These are phyloP conservation scores for Diadema setosum DNA, from an alignment of 35 echinoderm and acorn worm species.

Conservation along the genomic window DNA sequence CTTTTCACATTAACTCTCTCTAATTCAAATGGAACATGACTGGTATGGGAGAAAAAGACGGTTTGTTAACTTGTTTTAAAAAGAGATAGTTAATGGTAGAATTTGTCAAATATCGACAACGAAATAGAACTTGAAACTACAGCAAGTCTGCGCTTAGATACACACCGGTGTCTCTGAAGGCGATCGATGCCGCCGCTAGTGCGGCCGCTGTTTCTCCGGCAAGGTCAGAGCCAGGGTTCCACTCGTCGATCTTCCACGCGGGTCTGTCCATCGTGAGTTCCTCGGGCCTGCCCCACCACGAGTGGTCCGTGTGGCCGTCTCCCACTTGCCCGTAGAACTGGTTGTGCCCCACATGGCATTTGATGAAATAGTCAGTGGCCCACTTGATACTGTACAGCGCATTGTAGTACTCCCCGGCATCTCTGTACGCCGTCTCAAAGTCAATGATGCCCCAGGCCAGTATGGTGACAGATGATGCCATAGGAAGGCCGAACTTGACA, in stretches of 20 bases:
- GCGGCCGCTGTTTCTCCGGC: conserved; percentile 64
- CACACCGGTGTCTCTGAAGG: conserved; percentile 14
- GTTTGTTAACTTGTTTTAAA: no score
- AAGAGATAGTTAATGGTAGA: no score
- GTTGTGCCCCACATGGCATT: neutral
- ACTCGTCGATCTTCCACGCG: neutral
- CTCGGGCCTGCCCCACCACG: conserved; percentile 45
- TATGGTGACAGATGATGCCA: conserved; percentile 31
- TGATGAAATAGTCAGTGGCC: conserved; percentile 65
- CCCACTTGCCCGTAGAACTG: conserved; percentile 46
- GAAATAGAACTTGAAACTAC: no score
- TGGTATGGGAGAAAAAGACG: no score
- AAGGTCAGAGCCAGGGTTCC: conserved; percentile 53
- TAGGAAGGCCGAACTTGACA: conserved; percentile 49
- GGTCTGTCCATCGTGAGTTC: conserved; percentile 56
- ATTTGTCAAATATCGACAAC: no score
- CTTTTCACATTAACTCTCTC: no score
- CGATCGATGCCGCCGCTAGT: conserved; percentile 41
- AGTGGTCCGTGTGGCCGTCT: neutral
- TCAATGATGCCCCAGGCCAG: conserved; percentile 60
- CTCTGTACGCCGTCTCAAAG: neutral
- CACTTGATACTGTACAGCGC: conserved; percentile 30
- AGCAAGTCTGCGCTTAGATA: no score
- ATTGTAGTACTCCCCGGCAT: neutral
- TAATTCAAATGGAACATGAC: no score